A percentile compares a stretch with the other conserved stretches of the same genome.
phyloP scores from a whole-genome alignment of 2,797 vertebrate genomes.

The Coregonus suidteri region DNA sequence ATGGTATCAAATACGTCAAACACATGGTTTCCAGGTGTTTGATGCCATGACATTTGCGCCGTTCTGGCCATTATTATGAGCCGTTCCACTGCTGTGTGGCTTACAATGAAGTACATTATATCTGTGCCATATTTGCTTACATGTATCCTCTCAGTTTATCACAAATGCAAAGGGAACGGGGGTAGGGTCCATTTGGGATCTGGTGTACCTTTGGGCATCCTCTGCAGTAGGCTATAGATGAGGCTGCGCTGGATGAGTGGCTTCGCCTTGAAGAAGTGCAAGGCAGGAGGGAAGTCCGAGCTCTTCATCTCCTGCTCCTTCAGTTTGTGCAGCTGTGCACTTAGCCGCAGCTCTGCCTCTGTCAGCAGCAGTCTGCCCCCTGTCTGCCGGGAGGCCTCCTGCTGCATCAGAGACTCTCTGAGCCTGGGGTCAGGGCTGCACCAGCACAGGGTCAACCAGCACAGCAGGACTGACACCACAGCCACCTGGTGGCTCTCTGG shows the following conservation, averaged over 20 bases:
- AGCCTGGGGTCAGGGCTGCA: conserved; percentile 67
- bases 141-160: too few relatives aligned
- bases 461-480: conserved; percentile 40
- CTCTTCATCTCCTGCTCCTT: conserved; percentile 74
- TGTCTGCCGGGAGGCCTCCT: conserved; percentile 68
- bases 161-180: too few relatives aligned
- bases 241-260: conserved; percentile 66
- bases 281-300: conserved; percentile 80
- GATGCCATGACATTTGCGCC: too few relatives aligned
- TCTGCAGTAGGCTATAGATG: conserved; percentile 72
- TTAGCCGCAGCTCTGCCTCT: conserved; percentile 70
- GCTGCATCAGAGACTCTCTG: conserved; percentile 65
- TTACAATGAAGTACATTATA: not conserved
- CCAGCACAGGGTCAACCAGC: conserved; percentile 16
- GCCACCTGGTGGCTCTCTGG: conserved; percentile 50
- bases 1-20: too few relatives aligned
- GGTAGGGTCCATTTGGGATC: not conserved
- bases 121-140: not conserved
- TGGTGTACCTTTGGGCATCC: conserved; percentile 75
- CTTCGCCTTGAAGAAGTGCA: conserved; percentile 91
- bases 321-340: conserved; percentile 59
- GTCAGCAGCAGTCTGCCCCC: conserved; percentile 78
- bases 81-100: not conserved
- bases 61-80: too few relatives aligned
- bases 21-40: too few relatives aligned